Conservation (phyloP, 2,888 invertebrate species). For the Candidula unifasciata region DNA sequence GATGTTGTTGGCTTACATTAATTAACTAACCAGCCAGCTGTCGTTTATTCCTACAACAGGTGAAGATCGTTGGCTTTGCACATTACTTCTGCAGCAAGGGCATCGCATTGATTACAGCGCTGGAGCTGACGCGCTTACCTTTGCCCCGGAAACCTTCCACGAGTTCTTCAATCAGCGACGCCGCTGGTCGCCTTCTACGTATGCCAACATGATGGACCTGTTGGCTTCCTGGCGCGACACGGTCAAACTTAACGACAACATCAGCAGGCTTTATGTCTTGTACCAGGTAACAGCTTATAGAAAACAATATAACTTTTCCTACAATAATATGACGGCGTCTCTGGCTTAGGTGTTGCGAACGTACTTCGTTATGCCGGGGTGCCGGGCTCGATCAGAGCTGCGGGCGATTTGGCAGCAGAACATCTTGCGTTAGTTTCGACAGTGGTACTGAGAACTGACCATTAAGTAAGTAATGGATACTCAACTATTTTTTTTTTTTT, state of each 20-base stretch:
- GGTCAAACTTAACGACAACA: constrained; percentile 73
- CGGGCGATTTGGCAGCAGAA: no score
- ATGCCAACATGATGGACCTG: constrained; percentile 76
- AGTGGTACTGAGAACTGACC: no score
- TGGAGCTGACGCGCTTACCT: constrained; percentile 75
- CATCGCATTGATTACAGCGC: constrained; percentile 76
- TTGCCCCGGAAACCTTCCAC: constrained; percentile 76
- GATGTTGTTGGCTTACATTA: no score
- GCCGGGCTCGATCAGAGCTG: no score
- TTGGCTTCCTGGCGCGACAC: constrained; percentile 71
- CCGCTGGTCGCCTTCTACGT: constrained; percentile 76
- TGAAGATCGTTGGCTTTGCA: constrained; percentile 77
- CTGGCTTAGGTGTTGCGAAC: no score
- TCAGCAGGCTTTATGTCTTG: constrained; percentile 72
- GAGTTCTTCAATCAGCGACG: constrained; percentile 77
- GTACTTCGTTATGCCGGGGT: no score
- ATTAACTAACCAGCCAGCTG: no score
- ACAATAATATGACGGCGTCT: no score
- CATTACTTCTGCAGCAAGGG: constrained; percentile 75
- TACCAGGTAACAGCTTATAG: constrained; percentile 62
- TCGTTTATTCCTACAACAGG: no score
- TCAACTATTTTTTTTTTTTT: no score
- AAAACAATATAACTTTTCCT: not conserved
- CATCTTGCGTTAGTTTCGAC: no score
- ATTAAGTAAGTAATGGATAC: no score